Conservation (phyloP, 2,888 invertebrate species). For the Caenorhabditis sp. region DNA sequence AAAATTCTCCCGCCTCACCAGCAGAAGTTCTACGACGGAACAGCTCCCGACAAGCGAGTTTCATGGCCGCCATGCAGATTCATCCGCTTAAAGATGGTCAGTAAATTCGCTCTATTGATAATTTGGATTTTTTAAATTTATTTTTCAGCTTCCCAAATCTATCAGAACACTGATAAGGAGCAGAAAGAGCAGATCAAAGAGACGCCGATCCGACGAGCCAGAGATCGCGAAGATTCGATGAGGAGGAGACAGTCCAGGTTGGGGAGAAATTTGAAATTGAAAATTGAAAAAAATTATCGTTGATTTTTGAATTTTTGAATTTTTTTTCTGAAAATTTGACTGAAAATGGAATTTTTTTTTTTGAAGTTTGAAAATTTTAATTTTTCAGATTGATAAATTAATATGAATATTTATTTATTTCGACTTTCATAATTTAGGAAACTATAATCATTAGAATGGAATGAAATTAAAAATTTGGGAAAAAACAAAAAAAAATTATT, state of each 20-base stretch:
- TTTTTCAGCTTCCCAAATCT: constrained; percentile 15
- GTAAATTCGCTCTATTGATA: not conserved
- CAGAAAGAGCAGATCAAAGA: constrained; percentile 22
- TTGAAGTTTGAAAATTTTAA: too few relatives aligned
- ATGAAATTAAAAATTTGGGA: too few relatives aligned
- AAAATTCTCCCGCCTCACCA: not conserved
- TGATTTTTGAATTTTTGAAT: not conserved
- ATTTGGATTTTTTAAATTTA: not conserved
- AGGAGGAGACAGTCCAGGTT: constrained; percentile 44
- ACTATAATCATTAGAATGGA: too few relatives aligned
- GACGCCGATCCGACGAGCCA: constrained; percentile 29
- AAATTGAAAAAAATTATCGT: too few relatives aligned
- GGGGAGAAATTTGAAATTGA: not conserved
- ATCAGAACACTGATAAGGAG: not conserved
- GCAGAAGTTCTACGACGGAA: constrained; percentile 27
- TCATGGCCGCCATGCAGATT: constrained; percentile 67
- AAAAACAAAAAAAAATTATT: too few relatives aligned
- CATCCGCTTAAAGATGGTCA: constrained; percentile 57
- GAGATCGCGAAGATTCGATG: constrained; percentile 16
- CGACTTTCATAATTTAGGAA: too few relatives aligned
- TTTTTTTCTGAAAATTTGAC: not conserved
- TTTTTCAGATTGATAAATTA: too few relatives aligned
- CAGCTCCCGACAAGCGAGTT: constrained; percentile 70
- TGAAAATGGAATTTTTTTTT: too few relatives aligned
- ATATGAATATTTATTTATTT: too few relatives aligned